Evolutionary conservation across 2,888 invertebrate genomes (phyloP), one percentile per base, ranked within the genome.

Genomic region (Latrodectus hesperus): DNA sequence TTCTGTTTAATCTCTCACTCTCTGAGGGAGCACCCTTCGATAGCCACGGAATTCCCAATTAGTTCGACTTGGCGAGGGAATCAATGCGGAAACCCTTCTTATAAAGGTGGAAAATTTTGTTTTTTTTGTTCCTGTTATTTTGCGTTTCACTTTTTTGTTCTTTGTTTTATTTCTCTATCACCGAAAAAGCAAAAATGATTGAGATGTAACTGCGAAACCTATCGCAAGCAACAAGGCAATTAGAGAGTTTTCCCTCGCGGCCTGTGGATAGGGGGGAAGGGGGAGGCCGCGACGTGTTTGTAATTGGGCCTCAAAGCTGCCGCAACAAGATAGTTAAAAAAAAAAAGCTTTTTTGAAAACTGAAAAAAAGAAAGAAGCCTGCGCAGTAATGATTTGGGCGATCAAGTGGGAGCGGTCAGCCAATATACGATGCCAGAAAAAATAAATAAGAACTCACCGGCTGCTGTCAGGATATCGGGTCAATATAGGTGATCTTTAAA

Each of bases 231-330:
- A 86, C 86, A 86, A 60, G 86, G 81, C 86, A 86, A 86, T 86
- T 86, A 86, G 86, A 55, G 74, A 64, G 77, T 71, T 76, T 77
- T 78, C 67, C 71, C 77, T 73, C 55, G 67, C 16, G 68, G 75
- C 68, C 52, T 8, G n/a, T 52, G 53, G n/a, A 51, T 17, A 51
- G 64, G 64, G 72, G 60, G 65, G 67, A 52, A 55, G 75, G 60
- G 17, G 71, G 52, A 76, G 71, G 60, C 65, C 60, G 77, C 60
- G 53, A 86, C 76, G 86, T 86, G 86, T 86, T 80, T 72, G 72
- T 86, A 86, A 86, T 86, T 81, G 86, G 81, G 67, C 49, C 72
- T 81, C 81, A 85, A 85, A 85, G 85, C 79, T 51, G 74, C 85
- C 75, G 85, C 64, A 68, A 75, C 71, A 51, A 71, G 82, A 75